Evolutionary conservation across 2,797 vertebrate genomes (phyloP).

Genomic region (Bradypodion pumilum): DNA sequence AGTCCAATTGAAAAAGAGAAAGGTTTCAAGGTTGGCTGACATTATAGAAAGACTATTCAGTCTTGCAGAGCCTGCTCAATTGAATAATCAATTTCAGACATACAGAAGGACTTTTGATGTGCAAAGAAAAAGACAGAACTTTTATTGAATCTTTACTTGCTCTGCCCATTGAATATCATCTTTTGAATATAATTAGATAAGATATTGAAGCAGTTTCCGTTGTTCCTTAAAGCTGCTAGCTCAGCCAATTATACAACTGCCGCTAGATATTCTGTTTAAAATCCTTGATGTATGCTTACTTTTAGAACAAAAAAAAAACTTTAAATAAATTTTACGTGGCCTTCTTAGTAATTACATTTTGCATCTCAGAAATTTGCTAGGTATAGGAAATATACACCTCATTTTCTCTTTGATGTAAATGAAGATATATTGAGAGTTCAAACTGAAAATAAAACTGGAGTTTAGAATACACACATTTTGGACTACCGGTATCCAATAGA

Average conservation of each 20-base stretch:
- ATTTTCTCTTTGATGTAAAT: not conserved
- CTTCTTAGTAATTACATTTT: not conserved
- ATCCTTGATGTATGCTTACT: conserved; percentile 12
- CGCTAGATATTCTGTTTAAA: conserved; percentile 12
- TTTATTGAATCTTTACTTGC: conserved; percentile 25
- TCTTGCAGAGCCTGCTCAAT: conserved; percentile 16
- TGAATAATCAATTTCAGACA: conserved; percentile 23
- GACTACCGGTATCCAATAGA: too few relatives aligned
- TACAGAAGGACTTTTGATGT: not conserved
- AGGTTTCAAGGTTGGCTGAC: conserved; percentile 32
- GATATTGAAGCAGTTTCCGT: conserved; percentile 13
- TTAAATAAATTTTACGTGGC: conserved; percentile 14
- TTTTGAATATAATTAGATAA: conserved; percentile 38
- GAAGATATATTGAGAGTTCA: not conserved
- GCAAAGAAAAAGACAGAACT: conserved; percentile 15
- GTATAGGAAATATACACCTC: not conserved
- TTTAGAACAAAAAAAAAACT: conserved; percentile 8
- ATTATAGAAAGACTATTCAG: conserved; percentile 15
- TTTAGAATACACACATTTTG: too few relatives aligned
- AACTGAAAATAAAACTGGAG: too few relatives aligned
- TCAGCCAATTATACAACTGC: conserved; percentile 28
- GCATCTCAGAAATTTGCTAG: not conserved
- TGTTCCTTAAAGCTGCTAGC: conserved; percentile 18
- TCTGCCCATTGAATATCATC: conserved; percentile 22
- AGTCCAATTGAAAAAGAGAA: conserved; percentile 27